A percentile compares a stretch with the other conserved stretches of the same genome.
Conservation (phyloP, 2,113 vertebrate species). For the Noctilio leporinus region DNA sequence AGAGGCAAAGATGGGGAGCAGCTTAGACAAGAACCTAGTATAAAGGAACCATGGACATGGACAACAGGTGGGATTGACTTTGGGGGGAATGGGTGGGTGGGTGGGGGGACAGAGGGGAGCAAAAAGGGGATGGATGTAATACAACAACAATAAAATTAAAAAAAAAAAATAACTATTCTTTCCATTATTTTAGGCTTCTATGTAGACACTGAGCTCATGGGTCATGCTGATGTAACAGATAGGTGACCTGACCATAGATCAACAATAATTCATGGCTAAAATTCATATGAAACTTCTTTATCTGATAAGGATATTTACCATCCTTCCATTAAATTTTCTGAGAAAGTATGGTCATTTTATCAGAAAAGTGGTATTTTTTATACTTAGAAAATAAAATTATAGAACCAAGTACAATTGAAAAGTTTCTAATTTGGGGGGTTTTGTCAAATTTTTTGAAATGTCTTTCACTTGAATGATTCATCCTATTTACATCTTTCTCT, state of each 20-base stretch:
- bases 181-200: neutral
- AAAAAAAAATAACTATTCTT: neutral
- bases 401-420: neutral
- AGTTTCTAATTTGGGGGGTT: neutral
- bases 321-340: neutral
- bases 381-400: neutral
- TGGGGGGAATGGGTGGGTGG: too few species aligned
- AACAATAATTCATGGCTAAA: neutral
- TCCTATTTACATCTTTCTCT: neutral
- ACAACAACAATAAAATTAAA: too few species aligned
- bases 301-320: neutral
- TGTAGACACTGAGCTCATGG: neutral
- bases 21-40: too few species aligned
- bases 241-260: neutral
- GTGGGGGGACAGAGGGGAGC: too few species aligned
- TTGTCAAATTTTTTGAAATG: neutral
- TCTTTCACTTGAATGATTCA: neutral
- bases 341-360: neutral
- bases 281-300: neutral
- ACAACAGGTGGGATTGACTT: too few species aligned
- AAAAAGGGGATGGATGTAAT: too few species aligned
- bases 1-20: too few species aligned
- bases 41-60: too few species aligned
- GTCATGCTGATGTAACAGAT: neutral
- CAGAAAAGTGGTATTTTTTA: neutral